Base-by-base conservation (phyloP, 2,888 invertebrate species). In the Dynastes maya region DNA sequence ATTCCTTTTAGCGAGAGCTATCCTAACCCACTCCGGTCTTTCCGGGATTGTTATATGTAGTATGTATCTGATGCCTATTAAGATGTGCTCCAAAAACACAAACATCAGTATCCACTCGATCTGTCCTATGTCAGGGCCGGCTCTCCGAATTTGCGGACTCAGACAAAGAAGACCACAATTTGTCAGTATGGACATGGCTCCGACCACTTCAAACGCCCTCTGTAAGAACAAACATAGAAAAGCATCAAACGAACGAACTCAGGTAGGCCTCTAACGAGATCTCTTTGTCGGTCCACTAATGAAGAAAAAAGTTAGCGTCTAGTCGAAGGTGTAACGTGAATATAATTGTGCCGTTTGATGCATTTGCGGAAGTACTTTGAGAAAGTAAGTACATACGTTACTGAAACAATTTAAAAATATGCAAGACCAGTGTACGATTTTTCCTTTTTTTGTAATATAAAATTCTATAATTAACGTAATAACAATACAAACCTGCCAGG, bases 161-260 rank as follows among this genome's bases (percentile, higher is more conserved):
- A 95, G 89, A 83, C 92, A 94, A 58, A 95, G 89, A 68, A 95
- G 88, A 0, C 94, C 94, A 85, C 94, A 94, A 88, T 95, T 95
- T 76, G 95, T 95, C 84, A 95, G 91, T 81, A 95, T 92, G 0
- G 93, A 92, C 83, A 95, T 89, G 1, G 91, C 91, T 51, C 93
- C 93, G 79, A 95, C 90, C 49, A 93, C 90, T 87, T 93, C 93
- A 88, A 94, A 93, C 2, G 92, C 92, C 82, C 90, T 88, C 92
- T 93, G 87, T 9, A 87, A 82, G 68, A 11, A n/a, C 45, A 77
- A 53, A 74, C 61, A 63, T 32, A 61, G 55, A 61, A 45, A 61
- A 72, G 58, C 45, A 61, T 63, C 45, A 72, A 72, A 72, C 72
- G 37, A 72, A 16, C 40, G 40, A 72, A 40, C 72, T 61, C 72